These are phyloP conservation scores for Dugesia japonica DNA, from an alignment of 2,888 invertebrate species.

Conservation along the genomic window DNA sequence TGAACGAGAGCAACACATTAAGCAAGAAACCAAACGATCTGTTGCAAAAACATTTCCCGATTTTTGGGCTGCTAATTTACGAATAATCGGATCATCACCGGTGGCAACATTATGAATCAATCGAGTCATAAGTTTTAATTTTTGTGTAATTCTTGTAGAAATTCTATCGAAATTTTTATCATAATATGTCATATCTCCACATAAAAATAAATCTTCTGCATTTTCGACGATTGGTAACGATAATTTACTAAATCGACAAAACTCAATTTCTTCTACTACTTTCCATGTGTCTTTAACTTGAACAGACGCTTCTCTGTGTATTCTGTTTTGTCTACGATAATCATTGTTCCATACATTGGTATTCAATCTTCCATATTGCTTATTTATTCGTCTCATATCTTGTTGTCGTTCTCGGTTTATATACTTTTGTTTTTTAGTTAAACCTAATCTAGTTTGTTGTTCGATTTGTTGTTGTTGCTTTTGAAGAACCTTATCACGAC, in stretches of 20 bases:
- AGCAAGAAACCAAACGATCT: slow-evolving; percentile 84
- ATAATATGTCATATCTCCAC: slow-evolving; percentile 84
- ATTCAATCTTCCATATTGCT: slow-evolving; percentile 33
- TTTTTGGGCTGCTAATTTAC: slow-evolving; percentile 52
- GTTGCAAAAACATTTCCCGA: slow-evolving; percentile 93
- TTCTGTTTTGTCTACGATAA: slow-evolving; percentile 53
- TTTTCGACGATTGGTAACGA: slow-evolving; percentile 77
- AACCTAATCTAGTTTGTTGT: slow-evolving; percentile 35
- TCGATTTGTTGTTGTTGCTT: not conserved
- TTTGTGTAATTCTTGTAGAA: slow-evolving; percentile 80
- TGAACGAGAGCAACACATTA: slow-evolving; percentile 94
- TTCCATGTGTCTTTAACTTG: slow-evolving; percentile 85
- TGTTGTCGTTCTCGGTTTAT: not conserved
- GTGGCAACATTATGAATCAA: slow-evolving; percentile 88
- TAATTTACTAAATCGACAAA: slow-evolving; percentile 76
- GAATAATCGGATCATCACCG: slow-evolving; percentile 87
- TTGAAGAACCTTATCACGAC: slow-evolving; percentile 20
- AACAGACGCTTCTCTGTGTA: slow-evolving; percentile 86
- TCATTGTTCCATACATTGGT: not conserved
- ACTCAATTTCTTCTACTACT: slow-evolving; percentile 88
- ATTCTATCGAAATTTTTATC: slow-evolving; percentile 90
- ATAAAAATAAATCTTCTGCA: slow-evolving; percentile 55
- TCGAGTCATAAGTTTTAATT: slow-evolving; percentile 77
- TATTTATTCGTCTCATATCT: not conserved
- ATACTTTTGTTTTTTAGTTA: not conserved